Evolutionary conservation across 2,797 vertebrate genomes (phyloP).

Genomic region (Cottoperca gobio): DNA sequence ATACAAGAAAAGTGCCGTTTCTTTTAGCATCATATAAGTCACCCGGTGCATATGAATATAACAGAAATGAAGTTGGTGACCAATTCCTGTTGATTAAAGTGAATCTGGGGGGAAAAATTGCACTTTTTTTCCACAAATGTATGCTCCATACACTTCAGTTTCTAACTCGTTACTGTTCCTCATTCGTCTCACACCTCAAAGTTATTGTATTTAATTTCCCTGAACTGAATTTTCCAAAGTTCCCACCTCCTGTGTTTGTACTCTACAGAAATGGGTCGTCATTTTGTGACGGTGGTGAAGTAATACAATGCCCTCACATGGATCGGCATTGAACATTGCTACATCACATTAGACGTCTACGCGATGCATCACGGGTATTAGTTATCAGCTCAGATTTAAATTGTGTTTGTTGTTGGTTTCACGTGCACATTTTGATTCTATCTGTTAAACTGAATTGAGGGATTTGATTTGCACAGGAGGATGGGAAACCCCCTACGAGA

Average conservation of each 20-base stretch:
- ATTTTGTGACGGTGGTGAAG: slow-evolving; percentile 10
- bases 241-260: slow-evolving; percentile 42
- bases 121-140: background rate
- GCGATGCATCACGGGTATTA: slow-evolving; percentile 26
- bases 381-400: slow-evolving; percentile 19
- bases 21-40: background rate
- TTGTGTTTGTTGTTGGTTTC: slow-evolving; percentile 9
- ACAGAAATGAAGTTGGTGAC: background rate
- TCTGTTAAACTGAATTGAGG: background rate
- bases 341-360: slow-evolving; percentile 24
- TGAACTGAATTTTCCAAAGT: slow-evolving; percentile 5
- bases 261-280: background rate
- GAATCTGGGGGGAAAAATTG: background rate
- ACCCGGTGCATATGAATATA: background rate
- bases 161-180: background rate
- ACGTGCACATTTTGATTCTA: background rate
- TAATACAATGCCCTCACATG: slow-evolving; percentile 12
- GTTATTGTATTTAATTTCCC: slow-evolving; percentile 40
- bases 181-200: slow-evolving; percentile 8
- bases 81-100: slow-evolving; percentile 14
- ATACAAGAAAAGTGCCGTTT: background rate
- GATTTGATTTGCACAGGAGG: background rate
- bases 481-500: background rate
- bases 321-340: slow-evolving; percentile 11
- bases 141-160: background rate